Evolutionary conservation across 2,113 vertebrate species (phyloP).

Genomic region (Caranx ignobilis): DNA sequence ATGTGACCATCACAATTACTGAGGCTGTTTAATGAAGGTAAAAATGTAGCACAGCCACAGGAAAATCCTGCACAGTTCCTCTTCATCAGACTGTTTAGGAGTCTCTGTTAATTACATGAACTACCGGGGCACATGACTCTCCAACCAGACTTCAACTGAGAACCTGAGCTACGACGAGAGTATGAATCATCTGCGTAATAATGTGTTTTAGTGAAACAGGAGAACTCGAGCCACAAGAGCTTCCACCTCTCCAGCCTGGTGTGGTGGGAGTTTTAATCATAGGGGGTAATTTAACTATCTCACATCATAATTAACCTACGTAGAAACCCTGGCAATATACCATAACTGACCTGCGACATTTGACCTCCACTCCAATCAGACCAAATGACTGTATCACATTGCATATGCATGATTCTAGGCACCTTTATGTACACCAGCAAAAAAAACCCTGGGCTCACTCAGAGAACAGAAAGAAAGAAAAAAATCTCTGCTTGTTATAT

Average conservation of each 20-base stretch:
- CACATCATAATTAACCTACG: slow-evolving; percentile 36
- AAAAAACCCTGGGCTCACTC: not conserved
- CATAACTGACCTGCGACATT: slow-evolving; percentile 1
- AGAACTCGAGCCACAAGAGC: not conserved
- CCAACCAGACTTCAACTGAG: not conserved
- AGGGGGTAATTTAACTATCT: not conserved
- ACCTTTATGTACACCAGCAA: slow-evolving; percentile 7
- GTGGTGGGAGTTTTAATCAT: slow-evolving; percentile 3
- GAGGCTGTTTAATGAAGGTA: too few relatives aligned
- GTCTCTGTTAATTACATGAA: too few relatives aligned
- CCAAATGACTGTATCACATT: slow-evolving; percentile 32
- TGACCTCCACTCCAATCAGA: slow-evolving; percentile 19
- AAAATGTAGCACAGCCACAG: too few relatives aligned
- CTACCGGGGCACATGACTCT: not conserved
- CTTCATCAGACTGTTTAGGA: too few relatives aligned
- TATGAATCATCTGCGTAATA: slow-evolving; percentile 4
- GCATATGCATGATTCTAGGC: slow-evolving; percentile 40
- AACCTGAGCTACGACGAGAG: not conserved
- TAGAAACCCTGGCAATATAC: slow-evolving; percentile 15
- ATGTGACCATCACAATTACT: too few relatives aligned
- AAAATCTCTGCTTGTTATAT: slow-evolving; percentile 4
- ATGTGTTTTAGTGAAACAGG: not conserved
- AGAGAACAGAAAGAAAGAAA: not conserved
- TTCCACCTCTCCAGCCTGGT: not conserved
- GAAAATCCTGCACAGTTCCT: too few relatives aligned